Conservation (phyloP, 2,797 vertebrate genomes). For the Picus viridis region DNA sequence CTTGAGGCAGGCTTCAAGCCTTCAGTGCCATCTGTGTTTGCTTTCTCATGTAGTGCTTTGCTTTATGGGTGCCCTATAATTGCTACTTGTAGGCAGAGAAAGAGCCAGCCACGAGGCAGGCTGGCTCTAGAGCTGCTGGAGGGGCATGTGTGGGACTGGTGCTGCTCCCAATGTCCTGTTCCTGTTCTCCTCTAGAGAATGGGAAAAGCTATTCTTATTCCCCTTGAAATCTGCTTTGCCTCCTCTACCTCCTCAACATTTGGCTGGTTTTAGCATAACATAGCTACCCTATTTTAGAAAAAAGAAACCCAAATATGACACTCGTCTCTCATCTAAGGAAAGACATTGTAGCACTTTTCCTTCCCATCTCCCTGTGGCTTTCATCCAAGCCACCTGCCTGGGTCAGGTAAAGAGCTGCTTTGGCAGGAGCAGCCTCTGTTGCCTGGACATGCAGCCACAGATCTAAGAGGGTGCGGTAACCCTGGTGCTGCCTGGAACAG, state of each 20-base stretch:
- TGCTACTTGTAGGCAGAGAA: background rate
- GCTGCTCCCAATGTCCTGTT: background rate
- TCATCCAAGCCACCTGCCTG: background rate
- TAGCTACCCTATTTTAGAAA: background rate
- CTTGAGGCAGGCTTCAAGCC: background rate
- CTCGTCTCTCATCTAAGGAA: background rate
- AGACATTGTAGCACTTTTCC: background rate
- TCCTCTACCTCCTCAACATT: slow-evolving; percentile 31
- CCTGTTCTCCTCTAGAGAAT: background rate
- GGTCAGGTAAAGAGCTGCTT: background rate
- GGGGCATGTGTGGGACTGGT: background rate
- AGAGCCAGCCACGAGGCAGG: accelerated
- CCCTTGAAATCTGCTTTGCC: slow-evolving; percentile 36
- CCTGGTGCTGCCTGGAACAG: accelerated
- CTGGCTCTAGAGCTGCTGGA: background rate
- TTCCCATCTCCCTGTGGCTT: background rate
- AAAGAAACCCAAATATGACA: background rate
- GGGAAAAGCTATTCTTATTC: slow-evolving; percentile 22
- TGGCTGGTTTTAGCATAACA: slow-evolving; percentile 8
- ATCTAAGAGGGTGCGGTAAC: background rate
- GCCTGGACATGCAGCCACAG: background rate
- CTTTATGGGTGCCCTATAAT: background rate
- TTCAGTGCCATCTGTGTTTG: background rate
- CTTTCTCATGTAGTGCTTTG: background rate
- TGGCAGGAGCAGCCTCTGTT: background rate